A percentile compares a stretch with the other conserved stretches of the same genome.
Conservation (phyloP, 2,113 vertebrate genomes). For the Sminthopsis crassicaudata region DNA sequence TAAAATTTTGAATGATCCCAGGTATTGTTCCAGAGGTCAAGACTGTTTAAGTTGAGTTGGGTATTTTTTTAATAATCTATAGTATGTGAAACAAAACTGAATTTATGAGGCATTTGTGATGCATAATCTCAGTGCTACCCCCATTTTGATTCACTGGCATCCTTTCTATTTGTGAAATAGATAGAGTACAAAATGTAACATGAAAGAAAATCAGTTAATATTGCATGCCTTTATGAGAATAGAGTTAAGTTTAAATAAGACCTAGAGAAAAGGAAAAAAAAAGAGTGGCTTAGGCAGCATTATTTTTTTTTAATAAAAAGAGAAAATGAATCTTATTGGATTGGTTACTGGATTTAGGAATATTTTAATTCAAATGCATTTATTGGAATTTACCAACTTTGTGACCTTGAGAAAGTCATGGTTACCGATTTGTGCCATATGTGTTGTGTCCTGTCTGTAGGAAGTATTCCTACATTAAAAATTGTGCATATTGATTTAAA, state of each 20-base stretch:
- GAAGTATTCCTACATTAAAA: neutral
- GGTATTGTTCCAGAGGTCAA: neutral
- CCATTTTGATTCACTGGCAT: too few relatives aligned
- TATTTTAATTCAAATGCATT: too few relatives aligned
- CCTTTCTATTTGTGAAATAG: too few relatives aligned
- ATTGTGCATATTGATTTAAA: neutral
- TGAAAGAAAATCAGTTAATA: too few relatives aligned
- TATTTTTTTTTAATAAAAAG: neutral
- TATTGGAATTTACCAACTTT: too few relatives aligned
- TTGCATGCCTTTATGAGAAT: too few relatives aligned
- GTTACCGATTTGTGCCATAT: neutral
- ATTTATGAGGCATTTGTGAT: too few relatives aligned
- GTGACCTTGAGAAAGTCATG: neutral
- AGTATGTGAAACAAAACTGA: neutral
- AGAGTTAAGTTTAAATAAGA: neutral
- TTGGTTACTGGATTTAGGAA: neutral
- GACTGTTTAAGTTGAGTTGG: neutral
- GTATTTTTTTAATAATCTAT: neutral
- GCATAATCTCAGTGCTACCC: too few relatives aligned
- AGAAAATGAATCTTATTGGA: neutral
- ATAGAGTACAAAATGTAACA: too few relatives aligned
- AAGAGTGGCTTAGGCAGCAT: neutral
- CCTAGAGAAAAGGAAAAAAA: neutral
- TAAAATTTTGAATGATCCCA: neutral
- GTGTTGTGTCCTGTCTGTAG: neutral